These are phyloP conservation scores for Paramormyrops kingsleyae DNA, from an alignment of 2,113 vertebrate species.

Conservation along the genomic window DNA sequence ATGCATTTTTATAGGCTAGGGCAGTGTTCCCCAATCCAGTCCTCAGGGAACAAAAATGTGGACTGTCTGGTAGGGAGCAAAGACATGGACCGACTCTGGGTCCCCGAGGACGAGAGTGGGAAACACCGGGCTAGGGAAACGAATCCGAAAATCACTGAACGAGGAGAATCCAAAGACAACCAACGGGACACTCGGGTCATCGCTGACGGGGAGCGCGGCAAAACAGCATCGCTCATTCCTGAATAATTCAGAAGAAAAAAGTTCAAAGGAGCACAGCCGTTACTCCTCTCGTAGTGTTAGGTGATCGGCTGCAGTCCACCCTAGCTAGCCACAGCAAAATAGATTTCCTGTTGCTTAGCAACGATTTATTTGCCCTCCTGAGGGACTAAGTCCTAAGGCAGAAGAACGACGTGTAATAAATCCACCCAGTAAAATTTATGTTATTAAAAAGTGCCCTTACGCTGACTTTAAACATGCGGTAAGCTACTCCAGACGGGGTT, in stretches of 20 bases:
- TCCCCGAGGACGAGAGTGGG: neutral
- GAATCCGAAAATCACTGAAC: neutral
- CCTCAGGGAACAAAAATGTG: neutral
- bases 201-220: neutral
- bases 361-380: neutral
- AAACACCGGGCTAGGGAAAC: neutral
- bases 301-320: neutral
- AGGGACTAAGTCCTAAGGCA: neutral
- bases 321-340: neutral
- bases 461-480: neutral
- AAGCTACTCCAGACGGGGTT: neutral
- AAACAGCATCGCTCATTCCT: neutral
- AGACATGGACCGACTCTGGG: neutral
- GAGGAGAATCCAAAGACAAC: neutral
- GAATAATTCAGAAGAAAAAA: neutral
- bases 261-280: neutral
- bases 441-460: neutral
- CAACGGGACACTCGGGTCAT: neutral
- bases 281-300: neutral
- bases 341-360: neutral
- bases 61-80: neutral
- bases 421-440: neutral
- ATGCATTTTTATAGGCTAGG: neutral
- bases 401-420: neutral
- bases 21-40: neutral